Base-by-base conservation (phyloP, 2,113 vertebrate genomes). In the Apteryx mantelli region DNA sequence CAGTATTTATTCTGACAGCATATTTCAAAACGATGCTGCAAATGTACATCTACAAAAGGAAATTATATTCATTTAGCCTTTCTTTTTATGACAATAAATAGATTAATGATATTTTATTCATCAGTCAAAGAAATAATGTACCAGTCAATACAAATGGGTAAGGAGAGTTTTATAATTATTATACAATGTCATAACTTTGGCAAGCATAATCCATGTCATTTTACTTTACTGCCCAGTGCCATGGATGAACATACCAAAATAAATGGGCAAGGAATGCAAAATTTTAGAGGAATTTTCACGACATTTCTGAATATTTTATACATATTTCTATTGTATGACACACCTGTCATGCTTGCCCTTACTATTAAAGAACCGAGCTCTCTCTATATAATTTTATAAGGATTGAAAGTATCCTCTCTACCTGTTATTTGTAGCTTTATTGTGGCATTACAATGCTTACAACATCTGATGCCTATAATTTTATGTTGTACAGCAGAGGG, bases 151-250 rank as follows among this genome's bases (percentile, higher is more conserved):
- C 11, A 74, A 85, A 70, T 2, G 7, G 17, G 82, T 61, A 79
- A 91, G 25, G 20, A 32, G 16, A 91, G 19, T 68, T 91, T 94
- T 88, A 86, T 9, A 82, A 89, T 93, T 85, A 69, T 93, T 74
- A 30, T 3, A 66, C 11, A 53, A 5, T 80, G 44, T 66, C 58
- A n/a, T 82, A 86, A 92, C 14, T 86, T 25, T 61, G 65, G 61
- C 28, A 58, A 20, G 14, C 26, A 40, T 65, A 88, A 90, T 70
- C 12, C 85, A 89, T 44, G 58, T 32, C 76, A 34, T 36, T 94
- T 91, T 84, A 56, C 18, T 95, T 83, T 70, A 83, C 30, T 93
- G 76, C 24, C 44, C 26, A 85, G 21, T 64, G 52, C 5, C 21
- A 30, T 32, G 15, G n/a, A 82, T 32, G 66, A 88, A 80, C 18